Evolutionary conservation across 2,113 vertebrate species (phyloP), one percentile per base, ranked within the genome.

Genomic region (Callipepla squamata): DNA sequence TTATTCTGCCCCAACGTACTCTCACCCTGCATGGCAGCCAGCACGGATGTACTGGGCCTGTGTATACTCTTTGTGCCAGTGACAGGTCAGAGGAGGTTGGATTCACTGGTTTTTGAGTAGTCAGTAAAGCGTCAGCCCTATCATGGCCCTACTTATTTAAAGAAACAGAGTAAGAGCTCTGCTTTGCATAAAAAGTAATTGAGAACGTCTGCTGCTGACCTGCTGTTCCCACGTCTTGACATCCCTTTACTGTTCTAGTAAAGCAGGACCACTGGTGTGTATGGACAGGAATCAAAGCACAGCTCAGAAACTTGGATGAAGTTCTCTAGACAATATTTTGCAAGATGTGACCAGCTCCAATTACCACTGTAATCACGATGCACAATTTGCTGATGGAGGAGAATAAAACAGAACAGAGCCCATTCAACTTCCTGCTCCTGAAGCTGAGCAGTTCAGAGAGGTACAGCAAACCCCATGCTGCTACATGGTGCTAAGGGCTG

Each of bases 201-300:
- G 25, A 57, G 50, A 34, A 17, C 45, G 38, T 28, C 32, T 36
- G 40, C 11, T n/a, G 21, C 76, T 72, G 75, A 62, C 55, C 19
- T 42, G 30, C 47, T 75, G 2, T 0, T 26, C 74, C 55, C 22
- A 3, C 2, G 30, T 15, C 58, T 72, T 67, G 3, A 1, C 1
- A 3, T 7, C 23, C 38, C 63, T n/a, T n/a, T n/a, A 0, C 26
- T 22, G 55, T 1, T n/a, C 19, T 16, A 51, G 36, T 44, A 59
- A 5, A 72, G 58, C 66, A 34, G 22, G 26, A 2, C 59, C 32
- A 1, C 1, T 4, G 18, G 21, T 5, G 22, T 30, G 23, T 7
- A 9, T 15, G n/a, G 34, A 28, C 25, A 76, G 82, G 45, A 72
- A 18, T 38, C 22, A 38, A 58, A 57, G 36, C 32, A 50, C 42